These are phyloP conservation scores for Scatophagus argus DNA, from an alignment of 2,113 vertebrate species.

Conservation along the genomic window DNA sequence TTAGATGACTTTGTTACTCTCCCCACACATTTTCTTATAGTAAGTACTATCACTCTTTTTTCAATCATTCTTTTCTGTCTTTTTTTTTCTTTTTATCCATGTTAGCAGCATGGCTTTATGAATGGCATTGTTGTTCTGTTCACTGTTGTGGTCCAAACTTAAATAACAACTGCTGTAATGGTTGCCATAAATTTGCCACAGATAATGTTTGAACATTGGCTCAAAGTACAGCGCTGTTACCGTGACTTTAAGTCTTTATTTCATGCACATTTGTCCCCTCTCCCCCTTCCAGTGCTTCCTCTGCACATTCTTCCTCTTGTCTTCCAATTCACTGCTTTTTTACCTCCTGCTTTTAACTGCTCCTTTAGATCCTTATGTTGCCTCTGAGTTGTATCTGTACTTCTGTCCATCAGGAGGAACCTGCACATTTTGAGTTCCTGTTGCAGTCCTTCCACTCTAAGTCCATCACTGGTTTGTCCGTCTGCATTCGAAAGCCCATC, in stretches of 20 bases:
- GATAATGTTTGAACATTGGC: no score
- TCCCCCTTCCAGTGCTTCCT: background rate
- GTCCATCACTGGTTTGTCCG: conserved; percentile 89
- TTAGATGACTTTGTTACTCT: no score
- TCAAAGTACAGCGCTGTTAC: background rate
- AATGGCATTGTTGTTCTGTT: no score
- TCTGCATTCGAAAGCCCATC: conserved; percentile 91
- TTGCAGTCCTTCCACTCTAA: conserved; percentile 89
- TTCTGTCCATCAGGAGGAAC: conserved; percentile 82
- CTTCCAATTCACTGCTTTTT: background rate
- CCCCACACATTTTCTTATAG: no score
- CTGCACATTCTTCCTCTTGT: background rate
- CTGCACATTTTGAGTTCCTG: conserved; percentile 88
- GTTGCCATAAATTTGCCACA: no score
- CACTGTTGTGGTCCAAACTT: no score
- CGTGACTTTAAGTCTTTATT: background rate
- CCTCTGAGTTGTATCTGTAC: background rate
- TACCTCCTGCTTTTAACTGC: background rate
- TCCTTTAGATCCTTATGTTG: background rate
- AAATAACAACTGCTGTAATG: no score
- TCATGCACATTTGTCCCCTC: background rate
- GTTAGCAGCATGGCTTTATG: no score
- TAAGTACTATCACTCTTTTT: no score
- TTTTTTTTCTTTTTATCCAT: no score
- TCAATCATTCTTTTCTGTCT: no score